Evolutionary conservation across 2,113 vertebrate species (phyloP).

Genomic region (Peromyscus polionotus): DNA sequence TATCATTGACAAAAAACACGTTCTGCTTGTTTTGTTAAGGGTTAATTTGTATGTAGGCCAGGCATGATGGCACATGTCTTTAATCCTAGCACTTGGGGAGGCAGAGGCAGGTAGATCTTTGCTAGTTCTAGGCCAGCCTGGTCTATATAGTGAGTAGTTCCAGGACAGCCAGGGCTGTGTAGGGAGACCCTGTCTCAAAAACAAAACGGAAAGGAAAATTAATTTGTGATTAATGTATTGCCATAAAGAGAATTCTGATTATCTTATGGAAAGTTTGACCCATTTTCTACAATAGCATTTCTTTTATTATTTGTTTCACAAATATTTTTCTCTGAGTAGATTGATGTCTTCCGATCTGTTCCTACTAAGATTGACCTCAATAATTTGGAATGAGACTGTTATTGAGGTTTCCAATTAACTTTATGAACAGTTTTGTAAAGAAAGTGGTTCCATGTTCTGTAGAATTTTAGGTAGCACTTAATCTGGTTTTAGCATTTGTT

Average conservation of each 20-base stretch:
- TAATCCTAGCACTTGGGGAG: background rate
- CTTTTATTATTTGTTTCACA: slow-evolving; percentile 45
- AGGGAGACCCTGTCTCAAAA: background rate
- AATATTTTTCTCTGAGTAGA: slow-evolving; percentile 54
- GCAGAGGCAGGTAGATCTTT: background rate
- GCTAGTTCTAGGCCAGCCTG: background rate
- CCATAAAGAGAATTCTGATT: slow-evolving; percentile 40
- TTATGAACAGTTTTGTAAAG: slow-evolving; percentile 78
- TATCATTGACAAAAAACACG: background rate
- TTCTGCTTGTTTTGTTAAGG: slow-evolving; percentile 56
- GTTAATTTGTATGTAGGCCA: slow-evolving; percentile 40
- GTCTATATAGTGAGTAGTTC: background rate
- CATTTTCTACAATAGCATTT: slow-evolving; percentile 54
- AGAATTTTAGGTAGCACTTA: slow-evolving; percentile 84
- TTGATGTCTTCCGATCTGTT: slow-evolving; percentile 32
- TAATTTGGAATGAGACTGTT: slow-evolving; percentile 60
- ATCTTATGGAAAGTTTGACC: slow-evolving; percentile 20
- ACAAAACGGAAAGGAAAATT: background rate
- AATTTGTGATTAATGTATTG: slow-evolving; percentile 15
- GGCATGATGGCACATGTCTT: too few species aligned
- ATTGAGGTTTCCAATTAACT: slow-evolving; percentile 57
- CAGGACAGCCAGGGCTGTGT: background rate
- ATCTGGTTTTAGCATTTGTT: slow-evolving; percentile 84
- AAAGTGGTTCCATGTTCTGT: slow-evolving; percentile 79
- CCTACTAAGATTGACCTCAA: slow-evolving; percentile 42